Conservation (phyloP, 2,113 vertebrate species). For the Leiothrix lutea region DNA sequence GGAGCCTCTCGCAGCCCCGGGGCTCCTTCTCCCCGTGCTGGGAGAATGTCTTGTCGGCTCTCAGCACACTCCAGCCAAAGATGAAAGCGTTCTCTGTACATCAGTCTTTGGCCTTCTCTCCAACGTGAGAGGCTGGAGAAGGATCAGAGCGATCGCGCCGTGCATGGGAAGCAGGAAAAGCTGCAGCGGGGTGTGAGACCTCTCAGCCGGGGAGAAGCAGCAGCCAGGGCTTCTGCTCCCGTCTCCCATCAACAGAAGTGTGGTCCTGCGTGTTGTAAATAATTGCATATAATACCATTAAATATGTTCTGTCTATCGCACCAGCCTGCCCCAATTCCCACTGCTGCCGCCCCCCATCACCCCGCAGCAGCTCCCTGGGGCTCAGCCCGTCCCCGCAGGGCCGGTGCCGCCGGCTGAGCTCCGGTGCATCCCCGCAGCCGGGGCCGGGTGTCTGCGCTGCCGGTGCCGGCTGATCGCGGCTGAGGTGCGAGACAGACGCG, state of each 20-base stretch:
- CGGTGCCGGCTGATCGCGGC: background rate
- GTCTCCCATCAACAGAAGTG: rapidly evolving
- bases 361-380: background rate
- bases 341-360: background rate
- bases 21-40: rapidly evolving
- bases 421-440: rapidly evolving
- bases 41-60: background rate
- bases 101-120: background rate
- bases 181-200: background rate
- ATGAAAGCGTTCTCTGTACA: background rate
- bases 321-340: background rate
- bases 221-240: background rate
- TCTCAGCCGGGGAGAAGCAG: background rate
- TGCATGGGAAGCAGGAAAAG: background rate
- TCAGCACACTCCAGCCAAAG: background rate
- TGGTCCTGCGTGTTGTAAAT: background rate
- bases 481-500: background rate
- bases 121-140: background rate
- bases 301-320: rapidly evolving
- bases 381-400: background rate
- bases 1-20: background rate
- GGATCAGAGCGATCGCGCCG: background rate
- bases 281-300: no score
- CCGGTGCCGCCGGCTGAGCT: background rate
- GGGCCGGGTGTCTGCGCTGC: background rate